phyloP scores from a whole-genome alignment of 2,113 vertebrate genomes.

The Ovis aries region ARS-UI_Ramb_v3.0 NC_056060.1:48876001-48876500 shows the following conservation, averaged over 20 bases:
- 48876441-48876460: fast-evolving
- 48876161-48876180: neutral
- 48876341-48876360: too few relatives aligned
- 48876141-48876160: neutral
- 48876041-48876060: neutral
- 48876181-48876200: neutral
- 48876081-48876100: neutral
- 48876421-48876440: neutral
- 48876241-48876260: too few relatives aligned
- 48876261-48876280: too few relatives aligned
- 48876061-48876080: neutral
- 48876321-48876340: too few relatives aligned
- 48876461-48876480: neutral
- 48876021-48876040: neutral
- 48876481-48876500: neutral
- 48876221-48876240: too few relatives aligned
- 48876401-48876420: neutral
- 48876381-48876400: too few relatives aligned
- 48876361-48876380: too few relatives aligned
- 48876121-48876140: neutral
- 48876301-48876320: too few relatives aligned
- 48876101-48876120: neutral
- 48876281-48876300: too few relatives aligned
- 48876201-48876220: too few relatives aligned
- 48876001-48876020: neutral